Evolutionary conservation across 2,113 vertebrate species (phyloP).

Genomic region (Neopipo cinnamomea): DNA sequence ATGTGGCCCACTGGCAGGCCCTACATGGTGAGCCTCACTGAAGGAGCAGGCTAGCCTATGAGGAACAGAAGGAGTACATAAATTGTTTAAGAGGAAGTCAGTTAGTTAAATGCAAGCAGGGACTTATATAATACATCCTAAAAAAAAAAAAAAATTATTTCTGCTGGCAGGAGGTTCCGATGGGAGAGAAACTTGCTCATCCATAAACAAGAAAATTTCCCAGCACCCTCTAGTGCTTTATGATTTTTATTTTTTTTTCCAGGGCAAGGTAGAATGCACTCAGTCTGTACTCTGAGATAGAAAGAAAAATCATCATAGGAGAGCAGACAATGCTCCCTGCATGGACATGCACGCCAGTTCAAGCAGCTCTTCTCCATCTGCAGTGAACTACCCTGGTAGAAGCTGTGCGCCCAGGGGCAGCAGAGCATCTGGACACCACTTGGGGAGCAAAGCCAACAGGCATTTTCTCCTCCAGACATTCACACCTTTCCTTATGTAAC

Average conservation of each 20-base stretch:
- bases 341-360: rapidly evolving
- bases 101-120: constrained; percentile 27
- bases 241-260: not conserved
- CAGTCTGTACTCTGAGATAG: not conserved
- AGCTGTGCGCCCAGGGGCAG: not conserved
- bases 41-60: not conserved
- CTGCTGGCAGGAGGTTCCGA: constrained; percentile 46
- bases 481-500: constrained; percentile 32
- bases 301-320: not conserved
- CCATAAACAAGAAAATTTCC: constrained; percentile 60
- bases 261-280: constrained; percentile 15
- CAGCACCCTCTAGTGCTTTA: constrained; percentile 30
- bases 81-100: constrained; percentile 56
- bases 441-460: not conserved
- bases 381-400: not conserved
- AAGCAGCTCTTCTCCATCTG: not conserved
- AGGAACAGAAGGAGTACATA: not conserved
- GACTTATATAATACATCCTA: constrained; percentile 59
- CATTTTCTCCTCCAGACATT: constrained; percentile 14
- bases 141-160: constrained; percentile 7
- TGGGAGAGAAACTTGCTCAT: constrained; percentile 61
- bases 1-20: not conserved
- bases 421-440: not conserved
- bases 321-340: not conserved
- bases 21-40: rapidly evolving